Percentiles rank a stretch among this genome's conserved stretches.
phyloP scores from a whole-genome alignment of 1,140 invertebrate genomes.

The Saccostrea cuccullata region DNA sequence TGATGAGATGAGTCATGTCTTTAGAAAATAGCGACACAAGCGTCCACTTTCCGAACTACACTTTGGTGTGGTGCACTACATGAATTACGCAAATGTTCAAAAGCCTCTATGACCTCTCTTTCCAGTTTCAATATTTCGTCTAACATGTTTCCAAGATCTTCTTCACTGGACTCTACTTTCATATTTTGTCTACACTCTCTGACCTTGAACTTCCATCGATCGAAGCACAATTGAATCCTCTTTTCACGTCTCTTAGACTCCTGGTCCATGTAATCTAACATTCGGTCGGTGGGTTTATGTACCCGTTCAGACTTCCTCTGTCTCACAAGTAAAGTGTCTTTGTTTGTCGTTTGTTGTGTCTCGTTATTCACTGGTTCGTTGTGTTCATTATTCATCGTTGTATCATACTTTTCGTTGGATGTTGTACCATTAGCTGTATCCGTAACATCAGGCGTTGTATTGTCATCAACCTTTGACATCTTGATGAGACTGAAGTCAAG shows the following conservation, averaged over 20 bases:
- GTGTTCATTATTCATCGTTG: too few species aligned
- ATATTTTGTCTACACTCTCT: neutral
- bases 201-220: neutral
- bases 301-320: neutral
- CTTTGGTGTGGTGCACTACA: neutral
- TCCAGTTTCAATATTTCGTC: neutral
- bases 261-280: neutral
- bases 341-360: too few species aligned
- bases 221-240: neutral
- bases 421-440: too few species aligned
- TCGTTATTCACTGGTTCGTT: too few species aligned
- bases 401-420: too few species aligned
- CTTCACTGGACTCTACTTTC: neutral
- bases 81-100: neutral
- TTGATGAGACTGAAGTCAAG: neutral
- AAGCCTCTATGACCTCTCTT: neutral
- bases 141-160: neutral
- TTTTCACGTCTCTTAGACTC: neutral
- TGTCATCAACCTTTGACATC: neutral
- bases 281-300: neutral
- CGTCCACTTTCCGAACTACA: neutral
- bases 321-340: neutral
- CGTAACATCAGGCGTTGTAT: neutral
- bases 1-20: neutral
- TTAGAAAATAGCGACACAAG: conserved; percentile 1